A percentile compares a stretch with the other conserved stretches of the same genome.
Evolutionary conservation across 1,140 invertebrate genomes (phyloP).

Genomic region (Stegodyphus dumicola): DNA sequence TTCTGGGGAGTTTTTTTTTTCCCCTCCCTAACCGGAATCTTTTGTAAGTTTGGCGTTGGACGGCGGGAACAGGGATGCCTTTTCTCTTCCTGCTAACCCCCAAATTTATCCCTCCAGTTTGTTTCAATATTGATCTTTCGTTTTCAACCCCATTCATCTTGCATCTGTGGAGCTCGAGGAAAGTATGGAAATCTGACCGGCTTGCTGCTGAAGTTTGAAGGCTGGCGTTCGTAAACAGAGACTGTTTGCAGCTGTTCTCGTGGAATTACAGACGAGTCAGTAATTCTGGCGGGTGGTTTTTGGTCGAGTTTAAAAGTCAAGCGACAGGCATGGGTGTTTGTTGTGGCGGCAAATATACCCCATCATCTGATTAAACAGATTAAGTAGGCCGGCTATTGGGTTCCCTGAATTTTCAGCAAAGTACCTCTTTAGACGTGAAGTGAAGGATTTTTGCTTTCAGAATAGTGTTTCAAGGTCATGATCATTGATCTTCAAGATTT

Average conservation of each 20-base stretch:
- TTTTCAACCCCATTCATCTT: constrained; percentile 17
- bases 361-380: constrained; percentile 57
- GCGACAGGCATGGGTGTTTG: constrained; percentile 42
- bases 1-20: constrained; percentile 1
- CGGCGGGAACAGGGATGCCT: not conserved
- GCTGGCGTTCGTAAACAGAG: constrained; percentile 35
- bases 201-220: not conserved
- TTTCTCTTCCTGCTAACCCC: too few relatives aligned
- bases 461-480: not conserved
- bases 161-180: constrained; percentile 20
- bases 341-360: constrained; percentile 58
- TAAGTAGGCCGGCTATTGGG: constrained; percentile 23
- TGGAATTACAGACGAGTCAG: constrained; percentile 17
- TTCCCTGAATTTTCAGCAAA: constrained; percentile 38
- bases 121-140: constrained; percentile 59
- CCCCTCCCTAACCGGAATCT: not conserved
- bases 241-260: constrained; percentile 37
- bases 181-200: constrained; percentile 47
- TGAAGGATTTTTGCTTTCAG: not conserved
- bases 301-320: constrained; percentile 47
- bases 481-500: not conserved
- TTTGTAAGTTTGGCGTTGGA: constrained; percentile 5
- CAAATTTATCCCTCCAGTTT: constrained; percentile 35
- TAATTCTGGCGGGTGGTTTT: constrained; percentile 43
- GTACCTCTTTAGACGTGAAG: not conserved